Conservation (phyloP, 2,113 vertebrate species). For the Tragelaphus scriptus region DNA sequence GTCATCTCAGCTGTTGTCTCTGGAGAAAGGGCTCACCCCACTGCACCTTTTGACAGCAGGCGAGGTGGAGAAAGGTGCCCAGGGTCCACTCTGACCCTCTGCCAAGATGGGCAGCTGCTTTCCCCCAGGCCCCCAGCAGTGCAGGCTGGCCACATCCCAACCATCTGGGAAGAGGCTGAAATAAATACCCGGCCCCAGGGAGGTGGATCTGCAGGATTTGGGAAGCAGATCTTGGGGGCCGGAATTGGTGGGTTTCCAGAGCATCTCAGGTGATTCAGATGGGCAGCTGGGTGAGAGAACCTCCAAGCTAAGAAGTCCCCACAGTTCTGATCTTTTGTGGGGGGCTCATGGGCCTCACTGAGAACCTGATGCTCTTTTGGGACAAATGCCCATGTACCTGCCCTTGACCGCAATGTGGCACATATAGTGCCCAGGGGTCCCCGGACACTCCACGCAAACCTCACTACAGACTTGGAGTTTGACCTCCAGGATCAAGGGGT, state of each 20-base stretch:
- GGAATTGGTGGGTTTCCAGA: background rate
- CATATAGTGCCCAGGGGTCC: background rate
- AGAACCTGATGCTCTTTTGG: background rate
- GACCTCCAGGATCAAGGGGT: background rate
- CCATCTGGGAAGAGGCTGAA: background rate
- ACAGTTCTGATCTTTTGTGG: background rate
- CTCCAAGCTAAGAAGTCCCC: background rate
- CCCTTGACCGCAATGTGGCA: background rate
- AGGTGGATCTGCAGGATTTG: fast-evolving
- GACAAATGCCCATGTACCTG: background rate
- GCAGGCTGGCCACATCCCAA: fast-evolving
- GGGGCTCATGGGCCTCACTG: too few species aligned
- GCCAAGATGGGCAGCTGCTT: background rate
- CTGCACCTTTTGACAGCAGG: background rate
- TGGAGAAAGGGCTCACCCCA: background rate
- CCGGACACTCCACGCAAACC: background rate
- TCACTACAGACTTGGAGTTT: background rate
- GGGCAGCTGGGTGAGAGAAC: background rate
- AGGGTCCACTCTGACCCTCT: background rate
- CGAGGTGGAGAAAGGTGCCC: fast-evolving
- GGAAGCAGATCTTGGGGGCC: background rate
- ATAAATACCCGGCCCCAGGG: background rate
- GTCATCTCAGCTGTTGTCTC: background rate
- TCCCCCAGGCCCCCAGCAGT: background rate
- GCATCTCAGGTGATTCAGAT: background rate